Conservation (phyloP, 2,888 invertebrate species). For the Gymnoscelis rufifasciata region DNA sequence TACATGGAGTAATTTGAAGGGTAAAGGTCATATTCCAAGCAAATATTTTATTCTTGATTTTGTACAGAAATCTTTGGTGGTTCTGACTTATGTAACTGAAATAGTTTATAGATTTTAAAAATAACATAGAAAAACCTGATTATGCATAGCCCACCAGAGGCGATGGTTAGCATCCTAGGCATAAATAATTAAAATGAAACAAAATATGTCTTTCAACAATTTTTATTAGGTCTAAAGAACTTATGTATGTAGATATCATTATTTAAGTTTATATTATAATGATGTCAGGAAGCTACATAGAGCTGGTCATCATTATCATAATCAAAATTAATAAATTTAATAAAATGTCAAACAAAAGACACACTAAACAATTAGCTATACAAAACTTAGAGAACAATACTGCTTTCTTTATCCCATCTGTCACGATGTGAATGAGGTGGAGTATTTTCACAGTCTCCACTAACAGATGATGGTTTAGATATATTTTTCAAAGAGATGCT, state of each 20-base stretch:
- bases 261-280: background rate
- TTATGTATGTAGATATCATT: slow-evolving; percentile 15
- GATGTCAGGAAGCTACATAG: background rate
- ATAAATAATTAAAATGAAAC: background rate
- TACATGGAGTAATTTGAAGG: too few species aligned
- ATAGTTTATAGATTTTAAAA: too few species aligned
- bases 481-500: slow-evolving; percentile 61
- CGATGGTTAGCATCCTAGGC: too few species aligned
- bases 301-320: too few species aligned
- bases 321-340: background rate
- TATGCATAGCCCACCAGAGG: too few species aligned
- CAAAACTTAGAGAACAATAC: slow-evolving; percentile 60
- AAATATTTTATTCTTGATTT: too few species aligned
- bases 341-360: slow-evolving; percentile 3
- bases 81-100: too few species aligned
- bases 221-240: too few species aligned
- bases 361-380: background rate
- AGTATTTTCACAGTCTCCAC: slow-evolving; percentile 72
- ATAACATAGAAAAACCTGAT: too few species aligned
- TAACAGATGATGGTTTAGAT: slow-evolving; percentile 47
- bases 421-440: slow-evolving; percentile 72
- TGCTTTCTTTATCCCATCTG: slow-evolving; percentile 71
- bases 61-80: too few species aligned
- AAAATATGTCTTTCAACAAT: background rate
- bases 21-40: too few species aligned